phyloP scores from a whole-genome alignment of 2,113 vertebrate species.

The Australoheros scitulus region DNA sequence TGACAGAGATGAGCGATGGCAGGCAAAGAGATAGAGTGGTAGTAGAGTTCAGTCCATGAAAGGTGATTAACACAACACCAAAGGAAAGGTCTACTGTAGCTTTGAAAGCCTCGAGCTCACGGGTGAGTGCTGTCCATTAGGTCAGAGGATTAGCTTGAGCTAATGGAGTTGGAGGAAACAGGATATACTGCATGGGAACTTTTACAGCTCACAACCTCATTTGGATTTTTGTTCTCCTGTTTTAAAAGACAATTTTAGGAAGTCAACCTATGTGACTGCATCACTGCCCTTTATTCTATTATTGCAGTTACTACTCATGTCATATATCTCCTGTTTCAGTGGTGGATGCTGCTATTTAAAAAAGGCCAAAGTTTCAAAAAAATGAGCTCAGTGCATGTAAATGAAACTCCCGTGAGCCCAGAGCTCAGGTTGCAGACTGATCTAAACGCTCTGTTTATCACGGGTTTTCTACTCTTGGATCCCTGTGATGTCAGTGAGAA shows the following conservation, averaged over 20 bases:
- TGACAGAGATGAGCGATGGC: not conserved
- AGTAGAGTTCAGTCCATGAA: conserved; percentile 35
- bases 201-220: conserved; percentile 20
- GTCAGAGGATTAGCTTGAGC: conserved; percentile 72
- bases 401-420: not conserved
- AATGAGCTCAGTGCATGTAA: not conserved
- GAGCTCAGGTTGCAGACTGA: not conserved
- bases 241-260: conserved; percentile 5
- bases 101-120: conserved; percentile 53
- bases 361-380: not conserved
- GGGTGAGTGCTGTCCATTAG: conserved; percentile 61
- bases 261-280: not conserved
- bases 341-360: not conserved
- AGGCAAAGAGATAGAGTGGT: not conserved
- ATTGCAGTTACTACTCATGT: not conserved
- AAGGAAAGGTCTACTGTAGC: conserved; percentile 54
- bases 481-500: not conserved
- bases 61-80: conserved; percentile 69
- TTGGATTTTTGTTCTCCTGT: not conserved
- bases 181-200: conserved; percentile 38
- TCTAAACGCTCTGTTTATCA: not conserved
- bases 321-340: not conserved
- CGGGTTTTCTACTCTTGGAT: not conserved
- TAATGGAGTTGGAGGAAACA: conserved; percentile 66
- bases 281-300: not conserved